A percentile compares a stretch with the other conserved stretches of the same genome.
Evolutionary conservation across 2,888 invertebrate species (phyloP).

Genomic region (Embidobia sp.): DNA sequence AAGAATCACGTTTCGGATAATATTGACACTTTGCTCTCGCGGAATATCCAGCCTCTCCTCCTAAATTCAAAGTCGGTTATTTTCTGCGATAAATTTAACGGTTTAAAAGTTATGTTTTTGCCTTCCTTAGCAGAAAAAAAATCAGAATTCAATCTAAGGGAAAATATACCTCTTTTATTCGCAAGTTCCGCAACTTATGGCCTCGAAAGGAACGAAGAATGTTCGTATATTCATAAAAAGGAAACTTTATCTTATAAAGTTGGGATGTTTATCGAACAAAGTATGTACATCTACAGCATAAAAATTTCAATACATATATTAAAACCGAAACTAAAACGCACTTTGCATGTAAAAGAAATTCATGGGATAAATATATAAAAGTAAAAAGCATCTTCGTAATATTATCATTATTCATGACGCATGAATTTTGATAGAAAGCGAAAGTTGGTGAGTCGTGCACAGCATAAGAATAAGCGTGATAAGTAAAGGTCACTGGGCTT

Average conservation of each 20-base stretch:
- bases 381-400: slow-evolving; percentile 28
- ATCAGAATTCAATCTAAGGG: no score
- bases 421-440: slow-evolving; percentile 33
- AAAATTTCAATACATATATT: slow-evolving; percentile 37
- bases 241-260: no score
- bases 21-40: slow-evolving; percentile 35
- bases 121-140: no score
- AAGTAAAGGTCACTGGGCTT: no score
- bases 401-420: slow-evolving; percentile 41
- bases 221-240: no score
- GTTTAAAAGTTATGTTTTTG: no score
- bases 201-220: no score
- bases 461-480: neutral
- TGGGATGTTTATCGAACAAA: slow-evolving; percentile 7
- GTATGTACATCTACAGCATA: neutral
- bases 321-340: slow-evolving; percentile 20
- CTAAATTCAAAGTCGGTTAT: no score
- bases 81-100: no score
- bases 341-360: slow-evolving; percentile 43
- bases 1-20: slow-evolving; percentile 55
- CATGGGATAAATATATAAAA: slow-evolving; percentile 43
- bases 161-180: no score
- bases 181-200: no score
- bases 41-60: no score
- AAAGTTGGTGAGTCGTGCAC: neutral